These are phyloP conservation scores for Harpagus bidentatus DNA, from an alignment of 2,113 vertebrate species.

Conservation along the genomic window DNA sequence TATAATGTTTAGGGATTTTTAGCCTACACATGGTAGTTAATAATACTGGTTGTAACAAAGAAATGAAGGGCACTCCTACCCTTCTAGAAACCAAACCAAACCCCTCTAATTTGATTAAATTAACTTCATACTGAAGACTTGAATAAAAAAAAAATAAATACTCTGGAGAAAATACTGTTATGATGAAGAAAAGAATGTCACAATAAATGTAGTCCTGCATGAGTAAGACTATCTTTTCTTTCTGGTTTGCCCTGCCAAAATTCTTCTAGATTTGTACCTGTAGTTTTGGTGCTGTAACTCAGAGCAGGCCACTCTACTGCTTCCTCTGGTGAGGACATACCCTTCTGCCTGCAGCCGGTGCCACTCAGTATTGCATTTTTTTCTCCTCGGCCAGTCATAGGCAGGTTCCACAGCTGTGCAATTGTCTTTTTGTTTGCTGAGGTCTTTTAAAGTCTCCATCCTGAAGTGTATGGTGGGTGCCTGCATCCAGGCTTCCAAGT, in stretches of 20 bases:
- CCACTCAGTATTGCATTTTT: background rate
- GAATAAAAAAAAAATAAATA: background rate
- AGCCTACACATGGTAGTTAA: background rate
- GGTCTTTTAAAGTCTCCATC: background rate
- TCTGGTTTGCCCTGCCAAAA: background rate
- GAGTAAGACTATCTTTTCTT: background rate
- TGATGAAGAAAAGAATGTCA: background rate
- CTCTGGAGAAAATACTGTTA: background rate
- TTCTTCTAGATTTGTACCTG: background rate
- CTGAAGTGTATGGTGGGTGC: background rate
- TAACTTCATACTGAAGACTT: background rate
- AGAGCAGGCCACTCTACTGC: background rate
- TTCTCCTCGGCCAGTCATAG: fast-evolving
- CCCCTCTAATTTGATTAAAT: background rate
- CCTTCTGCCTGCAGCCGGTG: background rate
- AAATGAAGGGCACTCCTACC: background rate
- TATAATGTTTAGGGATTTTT: background rate
- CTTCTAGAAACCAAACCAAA: background rate
- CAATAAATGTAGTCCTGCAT: background rate
- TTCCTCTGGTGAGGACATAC: background rate
- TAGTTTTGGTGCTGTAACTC: background rate
- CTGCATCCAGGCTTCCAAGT: background rate
- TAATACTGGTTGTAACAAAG: background rate
- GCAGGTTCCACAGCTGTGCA: background rate
- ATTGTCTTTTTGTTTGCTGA: background rate